Evolutionary conservation across 2,113 vertebrate species (phyloP).

Genomic region (Picathartes gymnocephalus): DNA sequence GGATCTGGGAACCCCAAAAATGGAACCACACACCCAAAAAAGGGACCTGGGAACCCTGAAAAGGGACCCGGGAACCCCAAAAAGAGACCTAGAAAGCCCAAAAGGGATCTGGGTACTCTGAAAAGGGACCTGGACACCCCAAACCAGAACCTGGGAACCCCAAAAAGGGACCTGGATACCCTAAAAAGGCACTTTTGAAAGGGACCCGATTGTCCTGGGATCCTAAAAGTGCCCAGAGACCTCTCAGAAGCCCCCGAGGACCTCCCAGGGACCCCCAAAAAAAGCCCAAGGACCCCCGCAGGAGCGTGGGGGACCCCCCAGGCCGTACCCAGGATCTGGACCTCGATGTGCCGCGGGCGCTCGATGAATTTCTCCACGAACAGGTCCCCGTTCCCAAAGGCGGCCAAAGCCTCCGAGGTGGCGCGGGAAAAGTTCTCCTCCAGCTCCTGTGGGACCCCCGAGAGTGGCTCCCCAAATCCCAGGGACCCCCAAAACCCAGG

Average conservation of each 20-base stretch:
- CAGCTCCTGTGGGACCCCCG: neutral
- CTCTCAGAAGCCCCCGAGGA: neutral
- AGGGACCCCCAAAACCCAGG: neutral
- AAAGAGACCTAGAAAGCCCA: no score
- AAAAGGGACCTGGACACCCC: no score
- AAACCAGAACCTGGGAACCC: no score
- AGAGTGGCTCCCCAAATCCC: neutral
- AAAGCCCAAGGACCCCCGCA: neutral
- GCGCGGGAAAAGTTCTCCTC: neutral
- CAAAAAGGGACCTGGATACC: no score
- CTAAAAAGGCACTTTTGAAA: no score
- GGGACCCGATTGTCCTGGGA: fast-evolving
- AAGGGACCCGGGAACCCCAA: no score
- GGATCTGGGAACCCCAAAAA: no score
- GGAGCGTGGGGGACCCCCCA: fast-evolving
- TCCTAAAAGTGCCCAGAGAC: neutral
- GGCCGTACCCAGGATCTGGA: neutral
- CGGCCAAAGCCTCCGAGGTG: neutral
- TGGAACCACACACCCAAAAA: no score
- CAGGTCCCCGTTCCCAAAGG: neutral
- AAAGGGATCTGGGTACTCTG: no score
- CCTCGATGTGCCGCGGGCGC: neutral
- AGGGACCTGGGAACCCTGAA: no score
- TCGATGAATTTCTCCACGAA: constrained; percentile 1
- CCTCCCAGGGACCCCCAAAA: neutral